Evolutionary conservation across 2,888 invertebrate genomes (phyloP).

Genomic region (Hirtodrosophila duncani): DNA sequence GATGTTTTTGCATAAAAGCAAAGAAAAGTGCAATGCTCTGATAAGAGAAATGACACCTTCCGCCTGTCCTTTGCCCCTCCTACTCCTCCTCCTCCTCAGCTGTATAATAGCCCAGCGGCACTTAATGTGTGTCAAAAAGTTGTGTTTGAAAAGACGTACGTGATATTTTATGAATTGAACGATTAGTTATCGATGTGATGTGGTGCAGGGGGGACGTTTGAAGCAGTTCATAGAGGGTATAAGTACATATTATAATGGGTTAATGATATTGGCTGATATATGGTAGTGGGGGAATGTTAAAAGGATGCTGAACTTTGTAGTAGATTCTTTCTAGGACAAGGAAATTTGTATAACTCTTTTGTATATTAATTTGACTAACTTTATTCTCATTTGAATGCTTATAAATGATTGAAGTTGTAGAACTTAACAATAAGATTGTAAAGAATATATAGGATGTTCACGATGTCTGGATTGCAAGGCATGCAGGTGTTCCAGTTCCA

Average conservation of each 20-base stretch:
- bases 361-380: no score
- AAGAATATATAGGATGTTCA: no score
- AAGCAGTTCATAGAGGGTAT: background rate
- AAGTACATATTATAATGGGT: background rate
- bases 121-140: constrained; percentile 65
- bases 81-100: constrained; percentile 26
- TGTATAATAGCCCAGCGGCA: constrained; percentile 43
- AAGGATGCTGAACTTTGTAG: no score
- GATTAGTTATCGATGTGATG: constrained; percentile 25
- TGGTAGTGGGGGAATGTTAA: no score
- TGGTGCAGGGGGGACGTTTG: background rate
- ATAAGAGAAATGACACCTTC: constrained; percentile 54
- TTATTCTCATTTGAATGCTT: no score
- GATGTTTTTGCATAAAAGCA: constrained; percentile 32
- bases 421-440: no score
- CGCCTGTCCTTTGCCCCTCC: constrained; percentile 20
- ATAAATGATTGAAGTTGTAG: no score
- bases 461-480: no score
- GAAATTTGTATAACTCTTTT: no score
- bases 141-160: constrained; percentile 24
- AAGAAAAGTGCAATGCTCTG: constrained; percentile 67
- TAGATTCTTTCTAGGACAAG: no score
- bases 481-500: no score
- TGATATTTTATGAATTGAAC: constrained; percentile 25
- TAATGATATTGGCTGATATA: no score